Conservation (phyloP, 2,113 vertebrate species). For the Hippocampus comes region DNA sequence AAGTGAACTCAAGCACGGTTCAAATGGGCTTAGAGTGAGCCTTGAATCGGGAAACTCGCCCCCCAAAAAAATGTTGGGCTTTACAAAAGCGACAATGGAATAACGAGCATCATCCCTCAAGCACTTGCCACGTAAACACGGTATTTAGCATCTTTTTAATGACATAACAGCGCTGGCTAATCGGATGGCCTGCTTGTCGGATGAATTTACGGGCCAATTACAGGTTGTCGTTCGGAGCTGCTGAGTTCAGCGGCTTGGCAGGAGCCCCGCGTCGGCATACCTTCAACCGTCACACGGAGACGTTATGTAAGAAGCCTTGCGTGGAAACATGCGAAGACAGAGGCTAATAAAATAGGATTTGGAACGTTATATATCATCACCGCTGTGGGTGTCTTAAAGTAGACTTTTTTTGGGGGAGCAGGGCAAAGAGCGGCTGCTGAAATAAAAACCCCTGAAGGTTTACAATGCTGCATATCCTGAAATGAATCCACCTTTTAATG, state of each 20-base stretch:
- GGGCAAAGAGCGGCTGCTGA: too few relatives aligned
- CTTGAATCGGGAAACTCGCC: too few relatives aligned
- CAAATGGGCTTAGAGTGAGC: too few relatives aligned
- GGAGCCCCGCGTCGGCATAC: constrained; percentile 1
- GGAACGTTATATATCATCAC: constrained; percentile 8
- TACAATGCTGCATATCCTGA: background rate
- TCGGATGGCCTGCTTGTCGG: background rate
- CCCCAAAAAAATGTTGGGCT: too few relatives aligned
- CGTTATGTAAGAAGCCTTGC: constrained; percentile 11
- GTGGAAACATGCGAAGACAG: constrained; percentile 14
- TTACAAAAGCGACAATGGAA: background rate
- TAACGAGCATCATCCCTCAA: background rate
- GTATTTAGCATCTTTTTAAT: background rate
- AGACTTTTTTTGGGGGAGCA: background rate
- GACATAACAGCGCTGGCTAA: background rate
- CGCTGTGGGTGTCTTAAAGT: constrained; percentile 10
- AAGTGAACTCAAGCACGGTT: too few relatives aligned
- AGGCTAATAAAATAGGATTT: constrained; percentile 38
- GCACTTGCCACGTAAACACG: background rate
- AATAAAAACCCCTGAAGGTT: background rate
- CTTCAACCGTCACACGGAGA: background rate
- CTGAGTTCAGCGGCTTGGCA: background rate
- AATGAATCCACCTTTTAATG: background rate
- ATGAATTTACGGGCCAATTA: constrained; percentile 11
- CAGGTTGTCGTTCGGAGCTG: constrained; percentile 16